A percentile compares a stretch with the other conserved stretches of the same genome.
Conservation (phyloP, 2,888 invertebrate species). For the Steinernema carpocapsae region DNA sequence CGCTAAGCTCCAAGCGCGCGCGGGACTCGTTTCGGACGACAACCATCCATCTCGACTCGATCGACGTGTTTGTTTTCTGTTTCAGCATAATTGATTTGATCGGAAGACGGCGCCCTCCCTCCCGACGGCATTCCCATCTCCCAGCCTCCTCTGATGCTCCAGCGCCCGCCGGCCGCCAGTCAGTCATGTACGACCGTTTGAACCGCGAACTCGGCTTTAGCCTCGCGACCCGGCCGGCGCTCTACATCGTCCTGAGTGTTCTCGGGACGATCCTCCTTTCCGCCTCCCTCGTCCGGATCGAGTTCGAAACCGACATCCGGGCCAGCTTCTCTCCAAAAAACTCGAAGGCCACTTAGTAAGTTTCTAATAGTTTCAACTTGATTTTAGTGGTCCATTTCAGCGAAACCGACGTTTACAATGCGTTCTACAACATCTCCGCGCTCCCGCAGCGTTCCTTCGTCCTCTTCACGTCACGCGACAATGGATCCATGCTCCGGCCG, state of each 20-base stretch:
- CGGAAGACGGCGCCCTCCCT: not conserved
- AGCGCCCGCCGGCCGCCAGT: conserved; percentile 6
- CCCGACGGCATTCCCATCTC: conserved; percentile 14
- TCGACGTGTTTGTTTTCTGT: conserved; percentile 19
- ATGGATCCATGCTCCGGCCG: conserved; percentile 51
- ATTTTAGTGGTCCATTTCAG: conserved; percentile 40
- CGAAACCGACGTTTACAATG: conserved; percentile 57
- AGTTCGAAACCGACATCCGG: conserved; percentile 62
- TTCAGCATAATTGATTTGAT: conserved; percentile 12
- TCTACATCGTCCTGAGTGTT: not conserved
- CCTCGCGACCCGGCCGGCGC: not conserved
- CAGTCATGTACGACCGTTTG: conserved; percentile 15
- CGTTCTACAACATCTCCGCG: conserved; percentile 56
- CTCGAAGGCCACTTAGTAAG: conserved; percentile 60
- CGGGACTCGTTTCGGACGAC: conserved; percentile 19
- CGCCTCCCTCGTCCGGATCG: conserved; percentile 10
- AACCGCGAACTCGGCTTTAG: conserved; percentile 20
- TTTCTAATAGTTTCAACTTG: conserved; percentile 11
- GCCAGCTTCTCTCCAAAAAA: conserved; percentile 62
- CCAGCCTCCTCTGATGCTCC: not conserved
- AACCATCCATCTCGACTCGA: not conserved
- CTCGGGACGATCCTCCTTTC: not conserved
- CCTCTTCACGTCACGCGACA: conserved; percentile 54
- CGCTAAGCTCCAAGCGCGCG: not conserved
- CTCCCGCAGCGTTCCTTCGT: conserved; percentile 61